Evolutionary conservation across 2,888 invertebrate species (phyloP).

Genomic region (Tenthredo notha): DNA sequence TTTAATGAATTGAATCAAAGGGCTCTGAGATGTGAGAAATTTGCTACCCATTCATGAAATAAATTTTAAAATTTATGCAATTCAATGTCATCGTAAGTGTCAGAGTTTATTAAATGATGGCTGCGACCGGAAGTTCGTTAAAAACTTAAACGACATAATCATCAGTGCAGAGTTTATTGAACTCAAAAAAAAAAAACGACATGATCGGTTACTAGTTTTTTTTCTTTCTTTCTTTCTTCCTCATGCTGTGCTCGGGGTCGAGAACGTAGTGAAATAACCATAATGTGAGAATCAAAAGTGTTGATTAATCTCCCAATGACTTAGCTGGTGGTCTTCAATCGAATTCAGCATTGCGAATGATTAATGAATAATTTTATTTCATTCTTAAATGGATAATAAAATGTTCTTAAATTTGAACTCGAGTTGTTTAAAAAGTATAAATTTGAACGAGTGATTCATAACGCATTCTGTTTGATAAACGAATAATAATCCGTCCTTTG

Average conservation of each 20-base stretch:
- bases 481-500: conserved; percentile 13
- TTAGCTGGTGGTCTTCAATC: neutral
- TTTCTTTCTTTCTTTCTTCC: neutral
- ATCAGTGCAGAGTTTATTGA: neutral
- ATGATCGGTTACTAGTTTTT: neutral
- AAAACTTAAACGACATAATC: neutral
- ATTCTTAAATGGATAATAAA: neutral
- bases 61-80: neutral
- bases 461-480: neutral
- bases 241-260: neutral
- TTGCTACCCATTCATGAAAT: neutral
- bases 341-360: neutral
- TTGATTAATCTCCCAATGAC: neutral
- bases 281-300: conserved; percentile 25
- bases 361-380: neutral
- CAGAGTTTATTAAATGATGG: neutral
- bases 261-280: neutral
- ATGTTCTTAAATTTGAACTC: neutral
- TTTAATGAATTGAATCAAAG: neutral
- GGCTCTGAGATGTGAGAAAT: neutral
- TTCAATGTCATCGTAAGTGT: neutral
- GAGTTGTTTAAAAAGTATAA: neutral
- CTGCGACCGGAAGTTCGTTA: neutral
- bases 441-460: neutral
- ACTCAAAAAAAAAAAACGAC: neutral